Base-by-base conservation (phyloP, 2,888 invertebrate genomes). In the Euplexia lucipara region DNA sequence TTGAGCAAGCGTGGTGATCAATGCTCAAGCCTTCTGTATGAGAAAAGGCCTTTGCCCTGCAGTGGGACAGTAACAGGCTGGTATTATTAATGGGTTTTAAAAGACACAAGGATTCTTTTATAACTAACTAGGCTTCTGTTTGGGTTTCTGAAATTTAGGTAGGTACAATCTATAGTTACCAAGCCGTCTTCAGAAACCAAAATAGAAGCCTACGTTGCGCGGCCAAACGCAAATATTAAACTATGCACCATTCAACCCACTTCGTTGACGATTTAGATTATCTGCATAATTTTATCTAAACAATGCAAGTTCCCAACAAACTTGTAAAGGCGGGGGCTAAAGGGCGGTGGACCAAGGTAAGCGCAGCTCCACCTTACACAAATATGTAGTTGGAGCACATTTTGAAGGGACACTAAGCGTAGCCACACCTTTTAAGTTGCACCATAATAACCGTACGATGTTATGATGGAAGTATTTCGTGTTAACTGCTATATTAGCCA, bases 271-370 rank as follows among this genome's bases (percentile, higher is more conserved):
- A 35, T 32, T 34, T 41, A 56, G 16, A 62, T 22, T 44, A 26
- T 1, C 39, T 44, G 67, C 10, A 47, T 57, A 65, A 65, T 54
- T 54, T 45, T 39, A 44, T 48, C 18, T 10, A 39, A 34, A 73
- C 56, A 73, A 61, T 73, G 41, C 45, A 14, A 49, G 37, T 64
- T 64, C 45, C 44, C 30, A 69, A 60, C 34, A 57, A n/a, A 48
- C 37, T 78, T 54, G 61, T 7, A 64, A 32, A 9, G n/a, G 53
- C 30, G 42, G 45, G 64, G 66, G 67, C 80, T 70, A 78, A 67
- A 78, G 72, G 67, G 70, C 75, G 69, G 45, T 45, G 37, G 53
- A 67, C 71, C 77, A 81, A 81, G 81, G 81, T 60, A 63, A 79
- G 45, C 68, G 5, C 42, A 54, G 32, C 68, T 61, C 54, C 65